These are phyloP conservation scores for Ophioninae sp. DNA, from an alignment of 2,888 invertebrate species.

Conservation along the genomic window DNA sequence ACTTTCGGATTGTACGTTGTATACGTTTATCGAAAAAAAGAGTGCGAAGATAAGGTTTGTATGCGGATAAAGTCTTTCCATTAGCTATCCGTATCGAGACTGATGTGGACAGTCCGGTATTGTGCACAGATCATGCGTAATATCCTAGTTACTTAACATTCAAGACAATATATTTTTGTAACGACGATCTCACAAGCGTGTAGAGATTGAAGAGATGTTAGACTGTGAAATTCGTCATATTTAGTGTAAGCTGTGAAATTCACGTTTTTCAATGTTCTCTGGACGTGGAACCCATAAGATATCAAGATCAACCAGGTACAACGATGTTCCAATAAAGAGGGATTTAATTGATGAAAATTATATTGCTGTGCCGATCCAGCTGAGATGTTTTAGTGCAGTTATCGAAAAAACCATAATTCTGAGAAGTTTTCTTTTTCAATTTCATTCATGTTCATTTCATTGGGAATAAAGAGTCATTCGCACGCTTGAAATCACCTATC, in stretches of 20 bases:
- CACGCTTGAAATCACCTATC: neutral
- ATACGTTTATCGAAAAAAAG: slow-evolving; percentile 42
- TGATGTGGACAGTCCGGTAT: slow-evolving; percentile 1
- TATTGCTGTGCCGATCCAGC: neutral
- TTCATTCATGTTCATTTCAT: neutral
- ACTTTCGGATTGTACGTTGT: slow-evolving; percentile 7
- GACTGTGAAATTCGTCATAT: no score
- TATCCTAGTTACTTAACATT: neutral
- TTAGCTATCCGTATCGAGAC: slow-evolving; percentile 37
- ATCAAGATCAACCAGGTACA: slow-evolving; percentile 45
- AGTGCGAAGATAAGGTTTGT: slow-evolving; percentile 47
- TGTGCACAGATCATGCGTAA: neutral
- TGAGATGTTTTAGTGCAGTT: neutral
- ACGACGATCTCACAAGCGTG: neutral
- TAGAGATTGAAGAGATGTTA: neutral
- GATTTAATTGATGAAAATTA: neutral
- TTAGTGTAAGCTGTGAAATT: neutral
- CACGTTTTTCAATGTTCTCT: slow-evolving; percentile 38
- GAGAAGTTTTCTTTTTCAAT: neutral
- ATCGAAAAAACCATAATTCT: no score
- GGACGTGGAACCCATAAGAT: slow-evolving; percentile 25
- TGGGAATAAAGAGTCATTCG: neutral
- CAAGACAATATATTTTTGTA: neutral
- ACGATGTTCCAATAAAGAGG: neutral
- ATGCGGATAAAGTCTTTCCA: slow-evolving; percentile 27